Conservation (phyloP, 2,888 invertebrate species). For the Idaea aversata region DNA sequence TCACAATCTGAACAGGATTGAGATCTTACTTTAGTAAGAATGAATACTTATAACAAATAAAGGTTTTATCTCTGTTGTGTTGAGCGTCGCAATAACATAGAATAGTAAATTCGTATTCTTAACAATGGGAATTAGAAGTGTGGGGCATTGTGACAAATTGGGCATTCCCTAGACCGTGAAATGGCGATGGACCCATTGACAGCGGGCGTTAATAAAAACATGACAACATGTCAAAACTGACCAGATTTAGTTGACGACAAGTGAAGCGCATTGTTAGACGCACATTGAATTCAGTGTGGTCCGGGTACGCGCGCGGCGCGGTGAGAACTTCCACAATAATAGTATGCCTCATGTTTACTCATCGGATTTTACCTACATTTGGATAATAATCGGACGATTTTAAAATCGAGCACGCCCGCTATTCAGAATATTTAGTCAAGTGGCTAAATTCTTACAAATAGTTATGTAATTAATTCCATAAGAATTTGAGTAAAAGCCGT, state of each 20-base stretch:
- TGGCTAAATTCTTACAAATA: slow-evolving; percentile 43
- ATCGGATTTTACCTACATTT: slow-evolving; percentile 57
- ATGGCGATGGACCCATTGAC: slow-evolving; percentile 61
- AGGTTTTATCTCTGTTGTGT: slow-evolving; percentile 69
- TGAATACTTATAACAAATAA: slow-evolving; percentile 73
- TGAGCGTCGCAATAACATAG: slow-evolving; percentile 64
- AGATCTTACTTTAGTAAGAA: slow-evolving; percentile 44
- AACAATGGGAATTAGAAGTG: slow-evolving; percentile 75
- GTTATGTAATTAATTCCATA: background rate
- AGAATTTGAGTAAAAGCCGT: background rate
- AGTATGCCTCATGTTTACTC: slow-evolving; percentile 60
- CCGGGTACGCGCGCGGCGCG: slow-evolving; percentile 63
- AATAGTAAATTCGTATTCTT: slow-evolving; percentile 59
- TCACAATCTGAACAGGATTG: slow-evolving; percentile 48
- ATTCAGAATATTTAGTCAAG: slow-evolving; percentile 54
- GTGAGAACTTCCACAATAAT: slow-evolving; percentile 42
- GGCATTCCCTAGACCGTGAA: slow-evolving; percentile 66
- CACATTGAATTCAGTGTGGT: slow-evolving; percentile 75
- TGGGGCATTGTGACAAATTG: slow-evolving; percentile 73
- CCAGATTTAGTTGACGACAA: slow-evolving; percentile 74
- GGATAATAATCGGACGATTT: slow-evolving; percentile 57
- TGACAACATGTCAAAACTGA: slow-evolving; percentile 79
- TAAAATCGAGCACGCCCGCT: slow-evolving; percentile 64
- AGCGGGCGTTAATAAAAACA: slow-evolving; percentile 76
- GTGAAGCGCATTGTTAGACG: slow-evolving; percentile 66